A percentile compares a stretch with the other conserved stretches of the same genome.
Conservation (phyloP, 92 coral and sea anemone species). For the Paramuricea clavata region DNA sequence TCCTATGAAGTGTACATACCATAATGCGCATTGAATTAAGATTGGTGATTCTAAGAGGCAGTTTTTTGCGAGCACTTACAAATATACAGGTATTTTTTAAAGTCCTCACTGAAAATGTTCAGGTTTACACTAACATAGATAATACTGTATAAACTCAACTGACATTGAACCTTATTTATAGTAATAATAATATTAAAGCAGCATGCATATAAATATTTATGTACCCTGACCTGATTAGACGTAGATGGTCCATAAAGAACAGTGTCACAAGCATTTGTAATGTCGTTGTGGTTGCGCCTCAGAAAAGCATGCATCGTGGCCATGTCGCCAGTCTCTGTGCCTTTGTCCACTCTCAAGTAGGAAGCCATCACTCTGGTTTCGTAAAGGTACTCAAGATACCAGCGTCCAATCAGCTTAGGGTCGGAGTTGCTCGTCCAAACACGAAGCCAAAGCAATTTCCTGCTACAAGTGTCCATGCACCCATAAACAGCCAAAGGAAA, state of each 20-base stretch:
- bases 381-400: too few species aligned
- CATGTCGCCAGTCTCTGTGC: too few species aligned
- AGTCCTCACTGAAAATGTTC: constrained; percentile 11
- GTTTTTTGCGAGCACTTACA: constrained; percentile 17
- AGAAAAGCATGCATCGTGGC: constrained; percentile 28
- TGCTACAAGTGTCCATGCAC: too few species aligned
- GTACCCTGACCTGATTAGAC: too few species aligned
- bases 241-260: constrained; percentile 24
- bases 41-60: constrained; percentile 1
- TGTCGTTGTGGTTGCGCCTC: constrained; percentile 16
- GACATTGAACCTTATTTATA: neutral
- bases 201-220: constrained; percentile 14
- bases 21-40: constrained; percentile 1
- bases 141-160: constrained; percentile 20
- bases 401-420: too few species aligned
- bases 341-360: too few species aligned
- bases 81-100: constrained; percentile 1
- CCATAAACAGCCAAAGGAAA: too few species aligned
- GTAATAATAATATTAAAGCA: neutral
- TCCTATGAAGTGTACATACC: constrained; percentile 6
- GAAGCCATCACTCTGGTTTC: too few species aligned
- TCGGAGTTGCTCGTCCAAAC: too few species aligned
- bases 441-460: too few species aligned
- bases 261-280: constrained; percentile 4
- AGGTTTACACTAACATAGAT: constrained; percentile 16